Conservation (phyloP, 2,888 invertebrate species). For the Pardosa pseudoannulata region DNA sequence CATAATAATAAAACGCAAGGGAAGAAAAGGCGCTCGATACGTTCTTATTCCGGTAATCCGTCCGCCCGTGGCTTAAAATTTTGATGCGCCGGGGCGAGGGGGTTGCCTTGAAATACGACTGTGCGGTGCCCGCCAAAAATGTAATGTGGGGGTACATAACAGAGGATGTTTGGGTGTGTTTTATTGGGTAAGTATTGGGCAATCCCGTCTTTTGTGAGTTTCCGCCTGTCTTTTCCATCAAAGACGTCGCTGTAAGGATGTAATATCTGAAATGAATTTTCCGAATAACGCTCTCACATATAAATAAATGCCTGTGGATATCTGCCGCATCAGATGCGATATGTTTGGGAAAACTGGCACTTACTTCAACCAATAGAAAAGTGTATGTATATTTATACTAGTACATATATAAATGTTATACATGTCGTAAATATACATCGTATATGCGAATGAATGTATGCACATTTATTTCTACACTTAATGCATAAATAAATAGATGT, state of each 20-base stretch:
- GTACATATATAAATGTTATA: no score
- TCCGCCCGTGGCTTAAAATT: conserved; percentile 27
- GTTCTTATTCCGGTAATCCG: conserved; percentile 56
- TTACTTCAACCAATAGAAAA: no score
- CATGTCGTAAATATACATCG: no score
- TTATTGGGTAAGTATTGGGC: background rate
- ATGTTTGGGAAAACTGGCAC: no score
- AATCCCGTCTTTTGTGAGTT: background rate
- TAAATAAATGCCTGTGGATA: no score
- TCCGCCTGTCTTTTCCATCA: background rate
- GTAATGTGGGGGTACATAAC: background rate
- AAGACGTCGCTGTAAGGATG: background rate
- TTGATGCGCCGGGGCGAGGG: background rate
- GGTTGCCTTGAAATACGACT: background rate
- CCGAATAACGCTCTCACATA: no score
- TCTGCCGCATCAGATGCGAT: no score
- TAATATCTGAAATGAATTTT: background rate
- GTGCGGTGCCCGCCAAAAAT: background rate
- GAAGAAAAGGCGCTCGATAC: conserved; percentile 25
- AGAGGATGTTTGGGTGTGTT: conserved; percentile 12
- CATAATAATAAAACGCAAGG: conserved; percentile 38
- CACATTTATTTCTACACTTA: no score
- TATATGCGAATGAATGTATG: no score
- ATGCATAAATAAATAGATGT: no score
- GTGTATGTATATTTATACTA: no score